Conservation (phyloP, 2,113 vertebrate genomes). For the Papio anubis region DNA sequence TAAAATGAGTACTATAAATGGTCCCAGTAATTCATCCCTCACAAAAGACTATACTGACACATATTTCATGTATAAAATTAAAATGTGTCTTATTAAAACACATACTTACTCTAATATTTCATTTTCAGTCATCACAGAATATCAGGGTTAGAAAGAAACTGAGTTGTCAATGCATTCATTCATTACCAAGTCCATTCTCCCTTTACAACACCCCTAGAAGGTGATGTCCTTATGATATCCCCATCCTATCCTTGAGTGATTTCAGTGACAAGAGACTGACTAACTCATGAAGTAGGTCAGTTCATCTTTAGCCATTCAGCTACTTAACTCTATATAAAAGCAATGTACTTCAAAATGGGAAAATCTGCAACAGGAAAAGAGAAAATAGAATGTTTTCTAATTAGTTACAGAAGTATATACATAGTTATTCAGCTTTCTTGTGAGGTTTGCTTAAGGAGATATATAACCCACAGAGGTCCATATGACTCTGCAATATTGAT, state of each 20-base stretch:
- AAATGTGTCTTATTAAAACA: neutral
- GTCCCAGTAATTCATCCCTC: neutral
- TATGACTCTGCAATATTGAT: neutral
- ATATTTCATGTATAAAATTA: constrained; percentile 11
- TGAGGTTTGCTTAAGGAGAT: neutral
- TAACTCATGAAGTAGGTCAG: rapidly evolving
- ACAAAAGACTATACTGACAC: neutral
- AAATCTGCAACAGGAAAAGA: neutral
- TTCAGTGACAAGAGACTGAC: neutral
- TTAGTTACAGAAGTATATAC: neutral
- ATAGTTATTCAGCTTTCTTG: neutral
- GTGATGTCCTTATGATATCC: neutral
- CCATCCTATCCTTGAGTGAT: neutral
- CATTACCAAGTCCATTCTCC: no score
- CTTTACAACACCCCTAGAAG: neutral
- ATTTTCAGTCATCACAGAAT: neutral
- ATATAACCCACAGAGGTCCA: neutral
- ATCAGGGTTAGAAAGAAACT: neutral
- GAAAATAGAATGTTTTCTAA: neutral
- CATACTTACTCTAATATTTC: neutral
- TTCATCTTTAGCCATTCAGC: neutral
- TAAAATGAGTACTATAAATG: neutral
- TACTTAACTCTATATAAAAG: constrained; percentile 25
- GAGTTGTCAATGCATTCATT: neutral
- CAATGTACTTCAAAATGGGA: neutral